Evolutionary conservation across 30 jellyfish, hydroid and myxozoan species (phyloP).

Genomic region (Aurelia sp.): DNA sequence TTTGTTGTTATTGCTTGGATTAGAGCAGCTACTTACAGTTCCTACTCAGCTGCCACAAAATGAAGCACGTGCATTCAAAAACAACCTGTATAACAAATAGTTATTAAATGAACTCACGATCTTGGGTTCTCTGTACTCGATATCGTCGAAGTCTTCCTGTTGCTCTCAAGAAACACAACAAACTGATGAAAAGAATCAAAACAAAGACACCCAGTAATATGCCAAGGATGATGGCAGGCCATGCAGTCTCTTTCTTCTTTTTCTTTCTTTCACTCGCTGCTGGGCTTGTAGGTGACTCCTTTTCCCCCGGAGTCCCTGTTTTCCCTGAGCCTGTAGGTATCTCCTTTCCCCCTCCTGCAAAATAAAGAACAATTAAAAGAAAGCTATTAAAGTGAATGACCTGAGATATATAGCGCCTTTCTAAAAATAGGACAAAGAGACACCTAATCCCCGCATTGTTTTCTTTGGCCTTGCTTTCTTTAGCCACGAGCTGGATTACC

Average conservation of each 20-base stretch:
- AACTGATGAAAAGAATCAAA: conserved; percentile 75
- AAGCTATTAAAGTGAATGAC: no score
- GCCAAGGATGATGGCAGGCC: conserved; percentile 87
- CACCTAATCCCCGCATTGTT: no score
- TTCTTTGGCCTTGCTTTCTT: no score
- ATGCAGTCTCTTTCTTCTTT: conserved; percentile 29
- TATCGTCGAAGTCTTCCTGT: conserved; percentile 72
- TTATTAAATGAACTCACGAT: conserved; percentile 16
- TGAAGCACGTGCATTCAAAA: no score
- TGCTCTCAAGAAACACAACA: conserved; percentile 82
- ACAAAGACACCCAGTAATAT: conserved; percentile 81
- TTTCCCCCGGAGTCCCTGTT: conserved; percentile 39
- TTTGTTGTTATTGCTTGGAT: no score
- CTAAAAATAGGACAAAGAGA: no score
- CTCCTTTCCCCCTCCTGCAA: conserved; percentile 42
- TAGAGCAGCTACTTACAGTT: no score
- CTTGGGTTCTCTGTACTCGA: conserved; percentile 25
- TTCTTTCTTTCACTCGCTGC: conserved; percentile 21
- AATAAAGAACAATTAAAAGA: background rate
- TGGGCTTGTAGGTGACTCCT: conserved; percentile 20
- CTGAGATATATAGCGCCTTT: no score
- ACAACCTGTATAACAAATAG: no score
- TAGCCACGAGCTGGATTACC: no score
- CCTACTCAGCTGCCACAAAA: no score
- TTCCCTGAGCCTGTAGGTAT: conserved; percentile 29